A percentile compares a stretch with the other conserved stretches of the same genome.
phyloP scores from a whole-genome alignment of 2,888 invertebrate genomes.

The Chymomyza caudatula region DNA sequence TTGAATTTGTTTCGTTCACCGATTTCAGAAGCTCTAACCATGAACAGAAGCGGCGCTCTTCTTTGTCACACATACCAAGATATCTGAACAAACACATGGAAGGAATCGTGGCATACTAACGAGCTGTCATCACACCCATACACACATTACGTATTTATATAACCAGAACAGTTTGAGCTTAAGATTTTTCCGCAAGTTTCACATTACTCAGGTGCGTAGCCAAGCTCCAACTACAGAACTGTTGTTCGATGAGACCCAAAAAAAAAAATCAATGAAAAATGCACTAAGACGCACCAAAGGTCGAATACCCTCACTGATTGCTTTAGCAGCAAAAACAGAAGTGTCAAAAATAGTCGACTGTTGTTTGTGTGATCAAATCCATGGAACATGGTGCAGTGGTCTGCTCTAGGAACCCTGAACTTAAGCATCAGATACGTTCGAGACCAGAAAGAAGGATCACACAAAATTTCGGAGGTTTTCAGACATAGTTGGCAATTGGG shows the following conservation, averaged over 20 bases:
- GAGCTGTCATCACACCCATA: neutral
- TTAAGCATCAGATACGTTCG: too few species aligned
- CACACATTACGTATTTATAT: neutral
- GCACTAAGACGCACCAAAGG: neutral
- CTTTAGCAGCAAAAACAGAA: too few species aligned
- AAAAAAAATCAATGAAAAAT: neutral
- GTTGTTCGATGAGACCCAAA: neutral
- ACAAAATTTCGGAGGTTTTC: too few species aligned
- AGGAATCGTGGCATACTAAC: neutral
- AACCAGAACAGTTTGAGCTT: neutral
- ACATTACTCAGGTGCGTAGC: conserved; percentile 36
- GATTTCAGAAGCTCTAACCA: conserved; percentile 1
- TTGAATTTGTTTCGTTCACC: conserved; percentile 10
- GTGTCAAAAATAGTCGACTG: too few species aligned
- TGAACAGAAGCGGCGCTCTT: neutral
- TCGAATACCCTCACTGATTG: neutral
- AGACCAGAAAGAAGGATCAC: too few species aligned
- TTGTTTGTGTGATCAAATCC: too few species aligned
- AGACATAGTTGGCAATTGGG: too few species aligned
- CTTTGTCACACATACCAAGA: neutral
- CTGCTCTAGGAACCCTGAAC: too few species aligned
- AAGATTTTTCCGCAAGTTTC: conserved; percentile 52
- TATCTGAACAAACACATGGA: conserved; percentile 1
- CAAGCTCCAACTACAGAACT: neutral
- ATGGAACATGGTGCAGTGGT: too few species aligned